These are phyloP conservation scores for Acleris laterana DNA, from an alignment of 2,888 invertebrate genomes.

Conservation along the genomic window DNA sequence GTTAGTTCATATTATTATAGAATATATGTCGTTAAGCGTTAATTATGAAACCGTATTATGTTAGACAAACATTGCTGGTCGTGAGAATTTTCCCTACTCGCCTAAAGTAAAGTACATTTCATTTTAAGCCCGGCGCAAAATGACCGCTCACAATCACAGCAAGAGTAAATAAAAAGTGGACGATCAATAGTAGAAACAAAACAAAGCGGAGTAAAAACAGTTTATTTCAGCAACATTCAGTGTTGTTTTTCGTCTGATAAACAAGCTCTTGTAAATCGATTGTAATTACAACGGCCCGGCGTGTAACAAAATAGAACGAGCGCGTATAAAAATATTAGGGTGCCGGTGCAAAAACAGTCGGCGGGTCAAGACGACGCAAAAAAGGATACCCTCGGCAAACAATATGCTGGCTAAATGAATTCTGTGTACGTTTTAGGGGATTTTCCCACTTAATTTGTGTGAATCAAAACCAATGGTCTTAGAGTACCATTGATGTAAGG, in stretches of 20 bases:
- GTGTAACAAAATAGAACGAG: constrained; percentile 61
- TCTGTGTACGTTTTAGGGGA: constrained; percentile 22
- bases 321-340: constrained; percentile 65
- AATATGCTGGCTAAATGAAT: constrained; percentile 24
- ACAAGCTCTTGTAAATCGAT: constrained; percentile 51
- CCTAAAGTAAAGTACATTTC: not conserved
- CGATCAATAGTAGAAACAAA: constrained; percentile 34
- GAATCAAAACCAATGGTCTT: constrained; percentile 23
- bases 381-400: constrained; percentile 26
- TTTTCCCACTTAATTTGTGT: constrained; percentile 27
- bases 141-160: constrained; percentile 29
- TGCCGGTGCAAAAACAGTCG: constrained; percentile 56
- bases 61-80: not conserved
- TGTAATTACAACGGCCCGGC: constrained; percentile 64
- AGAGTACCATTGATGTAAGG: constrained; percentile 7
- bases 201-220: constrained; percentile 33
- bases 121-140: constrained; percentile 24
- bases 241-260: constrained; percentile 11
- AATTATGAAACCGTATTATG: too few species aligned
- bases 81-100: not conserved
- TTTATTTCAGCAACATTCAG: constrained; percentile 29
- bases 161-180: constrained; percentile 24
- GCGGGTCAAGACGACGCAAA: constrained; percentile 31
- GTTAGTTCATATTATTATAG: too few species aligned
- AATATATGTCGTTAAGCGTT: too few species aligned